Base-by-base conservation (phyloP, 2,888 invertebrate genomes). In the Hirtodrosophila cameraria region DNA sequence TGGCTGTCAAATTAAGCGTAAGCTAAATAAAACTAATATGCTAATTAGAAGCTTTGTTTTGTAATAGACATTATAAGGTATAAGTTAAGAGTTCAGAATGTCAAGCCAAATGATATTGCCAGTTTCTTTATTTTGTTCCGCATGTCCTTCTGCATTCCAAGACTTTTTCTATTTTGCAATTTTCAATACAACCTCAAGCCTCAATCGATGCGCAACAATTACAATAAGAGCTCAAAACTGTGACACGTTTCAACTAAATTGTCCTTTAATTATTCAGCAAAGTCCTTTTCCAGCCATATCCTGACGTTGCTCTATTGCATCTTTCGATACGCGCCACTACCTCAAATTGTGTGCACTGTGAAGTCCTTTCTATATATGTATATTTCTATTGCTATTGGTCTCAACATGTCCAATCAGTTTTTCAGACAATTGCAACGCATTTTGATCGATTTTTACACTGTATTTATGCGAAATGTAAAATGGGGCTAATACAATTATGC, bases 351-450 rank as follows among this genome's bases (percentile, higher is more conserved):
- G 42, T 33, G 35, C 46, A 31, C 50, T 46, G 27, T 31, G 28
- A 13, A 13, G 45, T 54, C 25, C 6, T 6, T 16, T 13, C 11
- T 12, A 1, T 1, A 3, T 25, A 1, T 1, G 2, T 25, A 5
- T n/a, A 25, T 18, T 1, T 11, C 36, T 15, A 11, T 6, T 18
- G 12, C 12, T 20, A 38, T 48, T 20, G 52, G 49, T 39, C 42
- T 28, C 25, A 52, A 55, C 60, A 68, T 70, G 74, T 68, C 62
- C 61, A 58, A 57, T 74, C 62, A 64, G 64, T 63, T 65, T n/a
- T n/a, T n/a, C n/a, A n/a, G 67, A 71, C 80, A 82, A 79, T 80
- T 74, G 76, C 65, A 62, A 43, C 57, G 63, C 65, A 53, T 53
- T 62, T 58, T 31, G 42, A 53, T 62, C 23, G 35, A 35, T 48